Percentiles rank a stretch among this genome's conserved stretches.
These are phyloP conservation scores for Peromyscus eremicus DNA, from an alignment of 2,797 vertebrate genomes.

Conservation along the genomic window DNA sequence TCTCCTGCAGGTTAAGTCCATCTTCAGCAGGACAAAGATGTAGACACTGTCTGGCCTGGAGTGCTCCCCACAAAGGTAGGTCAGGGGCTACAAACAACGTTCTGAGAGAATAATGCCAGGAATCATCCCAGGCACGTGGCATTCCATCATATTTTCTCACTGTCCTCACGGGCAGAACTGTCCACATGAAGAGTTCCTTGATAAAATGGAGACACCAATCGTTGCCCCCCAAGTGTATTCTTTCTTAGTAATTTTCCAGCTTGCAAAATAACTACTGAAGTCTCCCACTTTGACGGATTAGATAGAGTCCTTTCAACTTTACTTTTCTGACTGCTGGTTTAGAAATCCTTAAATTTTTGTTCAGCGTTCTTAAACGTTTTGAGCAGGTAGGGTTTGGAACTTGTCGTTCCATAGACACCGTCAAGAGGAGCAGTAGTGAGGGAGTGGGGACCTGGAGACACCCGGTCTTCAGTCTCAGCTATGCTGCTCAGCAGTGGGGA, in stretches of 20 bases:
- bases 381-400: background rate
- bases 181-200: background rate
- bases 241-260: conserved; percentile 24
- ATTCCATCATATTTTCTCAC: background rate
- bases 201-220: background rate
- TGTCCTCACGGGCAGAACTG: background rate
- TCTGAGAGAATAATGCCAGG: background rate
- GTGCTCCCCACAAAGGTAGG: background rate
- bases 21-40: background rate
- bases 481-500: background rate
- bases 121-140: background rate
- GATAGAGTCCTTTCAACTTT: background rate
- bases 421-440: background rate
- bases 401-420: background rate
- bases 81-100: background rate
- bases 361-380: background rate
- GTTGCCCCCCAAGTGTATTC: background rate
- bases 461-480: background rate
- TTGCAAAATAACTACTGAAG: background rate
- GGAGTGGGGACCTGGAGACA: background rate
- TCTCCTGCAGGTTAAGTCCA: background rate
- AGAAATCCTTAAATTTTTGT: background rate
- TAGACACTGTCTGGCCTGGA: background rate
- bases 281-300: background rate
- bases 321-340: background rate